Percentiles rank a stretch among this genome's conserved stretches.
Evolutionary conservation across 2,113 vertebrate species (phyloP).

Genomic region (Speoplatyrhinus poulsoni): DNA sequence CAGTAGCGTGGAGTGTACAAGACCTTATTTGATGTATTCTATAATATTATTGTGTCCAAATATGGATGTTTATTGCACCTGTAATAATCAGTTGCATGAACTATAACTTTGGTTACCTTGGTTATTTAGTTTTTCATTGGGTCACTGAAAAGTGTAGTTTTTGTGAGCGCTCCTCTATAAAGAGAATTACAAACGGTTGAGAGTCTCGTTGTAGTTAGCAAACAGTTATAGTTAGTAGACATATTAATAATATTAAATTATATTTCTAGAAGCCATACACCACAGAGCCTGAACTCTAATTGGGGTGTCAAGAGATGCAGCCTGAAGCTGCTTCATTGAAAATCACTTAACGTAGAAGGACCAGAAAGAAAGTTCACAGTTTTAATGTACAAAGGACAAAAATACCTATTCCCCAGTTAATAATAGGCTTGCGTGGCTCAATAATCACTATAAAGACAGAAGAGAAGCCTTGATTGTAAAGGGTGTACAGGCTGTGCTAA

Average conservation of each 20-base stretch:
- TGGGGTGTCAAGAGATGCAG: constrained; percentile 52
- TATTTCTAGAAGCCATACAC: constrained; percentile 34
- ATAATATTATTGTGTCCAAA: too few species aligned
- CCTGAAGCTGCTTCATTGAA: constrained; percentile 37
- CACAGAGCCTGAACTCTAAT: constrained; percentile 53
- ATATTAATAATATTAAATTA: constrained; percentile 52
- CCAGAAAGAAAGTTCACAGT: background rate
- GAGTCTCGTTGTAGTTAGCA: too few species aligned
- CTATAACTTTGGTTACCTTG: too few species aligned
- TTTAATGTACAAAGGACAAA: too few species aligned
- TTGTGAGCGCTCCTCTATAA: constrained; percentile 1
- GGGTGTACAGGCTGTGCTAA: too few species aligned
- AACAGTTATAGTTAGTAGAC: background rate
- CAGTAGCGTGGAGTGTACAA: too few species aligned
- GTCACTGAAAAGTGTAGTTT: background rate
- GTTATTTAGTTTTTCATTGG: too few species aligned
- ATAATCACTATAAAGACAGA: too few species aligned
- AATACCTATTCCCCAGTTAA: too few species aligned
- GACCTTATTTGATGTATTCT: too few species aligned
- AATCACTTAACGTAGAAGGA: constrained; percentile 12
- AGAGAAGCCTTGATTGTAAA: too few species aligned
- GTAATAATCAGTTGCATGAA: background rate
- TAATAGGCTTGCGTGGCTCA: too few species aligned
- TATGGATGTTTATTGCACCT: background rate
- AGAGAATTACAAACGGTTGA: background rate